phyloP scores from a whole-genome alignment of 1,140 invertebrate genomes.

The Saccostrea glomerata region DNA sequence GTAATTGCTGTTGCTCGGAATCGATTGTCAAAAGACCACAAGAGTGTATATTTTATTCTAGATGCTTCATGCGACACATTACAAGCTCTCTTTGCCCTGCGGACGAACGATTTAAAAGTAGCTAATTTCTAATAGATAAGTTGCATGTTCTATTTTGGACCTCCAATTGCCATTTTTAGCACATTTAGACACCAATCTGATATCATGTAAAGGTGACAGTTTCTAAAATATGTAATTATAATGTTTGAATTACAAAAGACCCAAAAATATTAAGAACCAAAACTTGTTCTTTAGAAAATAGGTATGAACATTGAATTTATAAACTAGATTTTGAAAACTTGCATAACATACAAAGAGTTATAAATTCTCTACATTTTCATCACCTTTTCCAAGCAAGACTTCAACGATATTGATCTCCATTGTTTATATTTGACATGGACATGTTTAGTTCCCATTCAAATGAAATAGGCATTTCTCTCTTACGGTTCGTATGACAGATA shows the following conservation, averaged over 20 bases:
- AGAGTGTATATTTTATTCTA: background rate
- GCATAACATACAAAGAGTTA: too few species aligned
- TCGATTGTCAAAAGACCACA: conserved; percentile 5
- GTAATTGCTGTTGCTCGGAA: background rate
- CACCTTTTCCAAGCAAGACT: too few species aligned
- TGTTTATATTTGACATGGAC: background rate
- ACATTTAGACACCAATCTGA: background rate
- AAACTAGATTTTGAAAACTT: too few species aligned
- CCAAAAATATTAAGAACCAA: too few species aligned
- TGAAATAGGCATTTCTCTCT: background rate
- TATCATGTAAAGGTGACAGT: too few species aligned
- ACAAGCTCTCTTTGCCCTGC: background rate
- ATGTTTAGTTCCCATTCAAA: background rate
- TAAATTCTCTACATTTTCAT: too few species aligned
- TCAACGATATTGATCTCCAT: background rate
- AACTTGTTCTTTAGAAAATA: too few species aligned
- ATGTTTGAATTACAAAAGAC: too few species aligned
- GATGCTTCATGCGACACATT: background rate
- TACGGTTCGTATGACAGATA: background rate
- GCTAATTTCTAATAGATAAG: background rate
- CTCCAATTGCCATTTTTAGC: background rate
- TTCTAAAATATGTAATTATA: too few species aligned
- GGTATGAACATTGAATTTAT: too few species aligned
- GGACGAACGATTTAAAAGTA: conserved; percentile 2
- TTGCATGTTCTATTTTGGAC: background rate